Base-by-base conservation (phyloP, 2,888 invertebrate genomes). In the Coleophora deauratella region DNA sequence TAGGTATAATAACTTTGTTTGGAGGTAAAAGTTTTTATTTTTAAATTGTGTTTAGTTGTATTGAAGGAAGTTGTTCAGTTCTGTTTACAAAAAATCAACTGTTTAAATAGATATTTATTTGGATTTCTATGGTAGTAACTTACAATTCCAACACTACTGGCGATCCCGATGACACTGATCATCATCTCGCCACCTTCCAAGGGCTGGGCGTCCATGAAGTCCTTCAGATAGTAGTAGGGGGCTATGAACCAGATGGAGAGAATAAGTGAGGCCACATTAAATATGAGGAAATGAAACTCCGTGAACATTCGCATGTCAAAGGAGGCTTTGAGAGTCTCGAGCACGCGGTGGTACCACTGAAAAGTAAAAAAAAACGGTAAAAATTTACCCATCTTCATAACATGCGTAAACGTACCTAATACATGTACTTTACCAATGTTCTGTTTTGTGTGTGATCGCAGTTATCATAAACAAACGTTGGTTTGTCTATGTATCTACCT, bases 211-310 rank as follows among this genome's bases (percentile, higher is more conserved):
- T 90, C 87, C 58, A 90, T 89, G 43, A 70, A 82, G 1, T 77
- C 75, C 40, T 89, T 89, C 61, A 95, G 91, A 72, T 93, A 92
- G 70, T 98, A 94, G 79, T 98, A 98, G 3, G 97, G 96, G 49
- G 97, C 94, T 66, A 98, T 97, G 72, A 94, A 94, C 93, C 96
- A 97, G 56, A 93, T 91, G 66, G 97, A 97, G 37, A 98, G 88
- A 43, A 97, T 88, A 51, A 96, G 89, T 41, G 95, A 96, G 31
- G 95, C 93, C 28, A 97, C 58, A 52, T 94, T 94, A 75, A 96
- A 91, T 57, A 94, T 87, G 31, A 94, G 76, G 72, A 95, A 96
- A 65, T 94, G 93, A 41, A 91, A 81, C 61, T 94, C 93, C 43
- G 90, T 81, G 71, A 95, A 94, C 87, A 95, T 89, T 33, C 91